Evolutionary conservation across 2,888 invertebrate genomes (phyloP).

Genomic region (Dioctria rufipes): DNA sequence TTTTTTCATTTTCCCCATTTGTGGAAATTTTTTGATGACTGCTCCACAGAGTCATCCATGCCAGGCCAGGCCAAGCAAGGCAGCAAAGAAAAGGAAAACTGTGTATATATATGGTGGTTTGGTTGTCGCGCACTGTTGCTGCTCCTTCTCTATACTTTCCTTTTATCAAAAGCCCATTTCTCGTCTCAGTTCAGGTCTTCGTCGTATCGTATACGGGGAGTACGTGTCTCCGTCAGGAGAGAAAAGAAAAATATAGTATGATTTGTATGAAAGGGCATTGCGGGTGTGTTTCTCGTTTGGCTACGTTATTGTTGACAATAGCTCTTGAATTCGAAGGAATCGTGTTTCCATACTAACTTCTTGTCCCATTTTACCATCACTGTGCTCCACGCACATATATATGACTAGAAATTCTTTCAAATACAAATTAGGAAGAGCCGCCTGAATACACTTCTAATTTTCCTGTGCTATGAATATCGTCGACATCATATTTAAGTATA

Average conservation of each 20-base stretch:
- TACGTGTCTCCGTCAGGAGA: not conserved
- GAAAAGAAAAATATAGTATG: not conserved
- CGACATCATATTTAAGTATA: not conserved
- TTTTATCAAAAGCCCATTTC: slow-evolving; percentile 19
- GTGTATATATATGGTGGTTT: not conserved
- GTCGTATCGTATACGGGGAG: no score
- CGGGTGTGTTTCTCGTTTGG: slow-evolving; percentile 22
- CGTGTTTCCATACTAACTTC: slow-evolving; percentile 25
- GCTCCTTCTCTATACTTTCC: not conserved
- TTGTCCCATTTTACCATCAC: slow-evolving; percentile 21
- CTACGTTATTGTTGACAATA: slow-evolving; percentile 38
- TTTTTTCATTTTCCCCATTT: slow-evolving; percentile 46
- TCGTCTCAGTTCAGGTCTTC: not conserved
- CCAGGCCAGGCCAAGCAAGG: not conserved
- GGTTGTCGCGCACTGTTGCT: not conserved
- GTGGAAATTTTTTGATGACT: slow-evolving; percentile 17
- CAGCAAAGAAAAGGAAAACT: slow-evolving; percentile 12
- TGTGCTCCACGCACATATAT: not conserved
- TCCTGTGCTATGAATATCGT: not conserved
- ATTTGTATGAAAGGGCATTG: not conserved
- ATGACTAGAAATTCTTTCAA: slow-evolving; percentile 35
- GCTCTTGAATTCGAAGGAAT: slow-evolving; percentile 43
- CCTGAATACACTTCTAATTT: slow-evolving; percentile 50
- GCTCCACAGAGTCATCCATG: not conserved
- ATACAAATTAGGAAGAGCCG: slow-evolving; percentile 37